A percentile compares a stretch with the other conserved stretches of the same genome.
phyloP scores from a whole-genome alignment of 2,888 invertebrate genomes.

The Galerucella calmariensis region DNA sequence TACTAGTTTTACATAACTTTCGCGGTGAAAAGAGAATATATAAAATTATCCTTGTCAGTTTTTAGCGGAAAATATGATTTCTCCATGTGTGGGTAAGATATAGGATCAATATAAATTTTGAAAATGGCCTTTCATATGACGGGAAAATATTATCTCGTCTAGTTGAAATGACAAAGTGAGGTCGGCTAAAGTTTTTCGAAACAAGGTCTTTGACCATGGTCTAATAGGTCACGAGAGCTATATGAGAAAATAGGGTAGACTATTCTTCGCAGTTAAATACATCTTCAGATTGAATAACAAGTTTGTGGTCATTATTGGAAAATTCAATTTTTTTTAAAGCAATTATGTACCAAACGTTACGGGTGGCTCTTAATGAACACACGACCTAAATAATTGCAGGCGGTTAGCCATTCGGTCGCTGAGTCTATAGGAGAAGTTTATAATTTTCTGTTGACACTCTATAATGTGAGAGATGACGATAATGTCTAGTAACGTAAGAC shows the following conservation, averaged over 20 bases:
- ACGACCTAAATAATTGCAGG: slow-evolving; percentile 60
- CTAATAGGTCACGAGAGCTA: slow-evolving; percentile 10
- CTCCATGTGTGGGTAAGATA: slow-evolving; percentile 30
- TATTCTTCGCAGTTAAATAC: not conserved
- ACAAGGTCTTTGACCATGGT: slow-evolving; percentile 15
- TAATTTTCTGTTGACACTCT: slow-evolving; percentile 48
- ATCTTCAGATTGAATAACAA: no score
- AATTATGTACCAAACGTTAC: slow-evolving; percentile 41
- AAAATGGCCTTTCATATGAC: slow-evolving; percentile 25
- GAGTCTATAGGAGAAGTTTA: slow-evolving; percentile 12
- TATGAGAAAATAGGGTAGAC: not conserved
- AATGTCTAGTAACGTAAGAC: not conserved
- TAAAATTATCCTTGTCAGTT: slow-evolving; percentile 32
- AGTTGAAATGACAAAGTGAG: slow-evolving; percentile 28
- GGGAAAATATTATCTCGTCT: slow-evolving; percentile 31
- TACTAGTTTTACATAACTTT: slow-evolving; percentile 42
- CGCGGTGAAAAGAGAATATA: slow-evolving; percentile 34
- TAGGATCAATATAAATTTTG: slow-evolving; percentile 35
- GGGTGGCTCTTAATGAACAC: slow-evolving; percentile 55
- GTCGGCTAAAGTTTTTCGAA: slow-evolving; percentile 21
- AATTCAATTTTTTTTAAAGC: not conserved
- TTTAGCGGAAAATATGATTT: slow-evolving; percentile 36
- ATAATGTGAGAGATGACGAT: not conserved
- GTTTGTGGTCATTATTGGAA: not conserved
- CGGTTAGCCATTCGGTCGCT: slow-evolving; percentile 41